Percentiles rank a stretch among this genome's conserved stretches.
Evolutionary conservation across 1,140 invertebrate species (phyloP).

Genomic region (Neelides sp.): DNA sequence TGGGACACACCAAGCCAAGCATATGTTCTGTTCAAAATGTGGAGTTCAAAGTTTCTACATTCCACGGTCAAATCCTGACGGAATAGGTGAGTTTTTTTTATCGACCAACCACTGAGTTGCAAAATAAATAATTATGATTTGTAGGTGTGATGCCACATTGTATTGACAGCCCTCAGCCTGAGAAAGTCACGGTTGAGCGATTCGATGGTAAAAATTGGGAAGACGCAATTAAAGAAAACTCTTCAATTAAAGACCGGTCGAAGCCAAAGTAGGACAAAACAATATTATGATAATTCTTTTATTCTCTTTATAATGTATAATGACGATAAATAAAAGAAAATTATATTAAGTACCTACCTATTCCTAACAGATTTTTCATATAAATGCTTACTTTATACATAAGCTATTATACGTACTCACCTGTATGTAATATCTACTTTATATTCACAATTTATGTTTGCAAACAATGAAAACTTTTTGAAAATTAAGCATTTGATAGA

Average conservation of each 20-base stretch:
- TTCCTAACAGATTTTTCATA: no score
- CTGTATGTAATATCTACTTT: no score
- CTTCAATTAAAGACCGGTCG: conserved; percentile 22
- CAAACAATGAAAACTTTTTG: no score
- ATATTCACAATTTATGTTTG: no score
- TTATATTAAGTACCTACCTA: no score
- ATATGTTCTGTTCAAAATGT: conserved; percentile 43
- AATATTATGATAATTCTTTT: neutral
- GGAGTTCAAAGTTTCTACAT: conserved; percentile 45
- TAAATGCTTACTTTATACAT: no score
- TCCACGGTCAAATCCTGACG: conserved; percentile 42
- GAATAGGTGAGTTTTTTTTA: conserved; percentile 36
- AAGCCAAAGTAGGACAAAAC: conserved; percentile 3
- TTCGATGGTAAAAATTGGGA: conserved; percentile 45
- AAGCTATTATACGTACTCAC: no score
- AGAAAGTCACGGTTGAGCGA: conserved; percentile 32
- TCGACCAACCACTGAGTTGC: neutral
- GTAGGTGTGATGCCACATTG: conserved; percentile 41
- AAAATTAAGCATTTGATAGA: no score
- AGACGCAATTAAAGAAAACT: conserved; percentile 32
- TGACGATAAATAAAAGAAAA: no score
- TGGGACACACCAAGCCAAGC: conserved; percentile 42
- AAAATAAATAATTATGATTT: conserved; percentile 3
- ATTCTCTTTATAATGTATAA: no score
- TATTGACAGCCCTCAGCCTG: conserved; percentile 38